These are phyloP conservation scores for Manis javanica DNA, from an alignment of 2,797 vertebrate species.

Conservation along the genomic window DNA sequence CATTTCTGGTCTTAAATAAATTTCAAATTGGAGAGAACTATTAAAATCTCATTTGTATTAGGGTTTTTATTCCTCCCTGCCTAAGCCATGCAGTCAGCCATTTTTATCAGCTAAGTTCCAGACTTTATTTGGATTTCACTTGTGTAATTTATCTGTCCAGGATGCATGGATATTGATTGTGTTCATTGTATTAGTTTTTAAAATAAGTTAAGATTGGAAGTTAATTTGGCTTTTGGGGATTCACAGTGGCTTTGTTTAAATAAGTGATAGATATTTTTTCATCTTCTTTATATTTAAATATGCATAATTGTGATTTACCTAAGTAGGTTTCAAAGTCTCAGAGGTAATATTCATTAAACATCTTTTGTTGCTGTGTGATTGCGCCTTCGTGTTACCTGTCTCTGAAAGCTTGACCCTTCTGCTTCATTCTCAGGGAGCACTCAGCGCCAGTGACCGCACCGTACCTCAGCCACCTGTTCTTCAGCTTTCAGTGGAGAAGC, in stretches of 20 bases:
- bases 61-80: not conserved
- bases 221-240: constrained; percentile 28
- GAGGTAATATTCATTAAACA: not conserved
- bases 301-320: constrained; percentile 23
- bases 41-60: not conserved
- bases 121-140: not conserved
- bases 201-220: constrained; percentile 8
- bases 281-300: not conserved
- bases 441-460: constrained; percentile 93
- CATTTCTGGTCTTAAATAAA: constrained; percentile 29
- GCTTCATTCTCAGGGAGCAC: constrained; percentile 89
- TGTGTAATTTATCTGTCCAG: not conserved
- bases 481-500: constrained; percentile 96
- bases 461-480: constrained; percentile 95
- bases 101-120: constrained; percentile 25
- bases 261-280: not conserved
- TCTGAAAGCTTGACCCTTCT: constrained; percentile 4
- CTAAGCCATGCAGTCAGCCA: not conserved
- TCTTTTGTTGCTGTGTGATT: not conserved
- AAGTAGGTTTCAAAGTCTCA: not conserved
- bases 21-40: not conserved
- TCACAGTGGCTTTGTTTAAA: constrained; percentile 12
- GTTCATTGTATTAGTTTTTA: constrained; percentile 33
- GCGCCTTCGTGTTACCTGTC: not conserved
- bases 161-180: not conserved